These are phyloP conservation scores for Sciurus carolinensis DNA, from an alignment of 2,797 vertebrate genomes.

Conservation along the genomic window DNA sequence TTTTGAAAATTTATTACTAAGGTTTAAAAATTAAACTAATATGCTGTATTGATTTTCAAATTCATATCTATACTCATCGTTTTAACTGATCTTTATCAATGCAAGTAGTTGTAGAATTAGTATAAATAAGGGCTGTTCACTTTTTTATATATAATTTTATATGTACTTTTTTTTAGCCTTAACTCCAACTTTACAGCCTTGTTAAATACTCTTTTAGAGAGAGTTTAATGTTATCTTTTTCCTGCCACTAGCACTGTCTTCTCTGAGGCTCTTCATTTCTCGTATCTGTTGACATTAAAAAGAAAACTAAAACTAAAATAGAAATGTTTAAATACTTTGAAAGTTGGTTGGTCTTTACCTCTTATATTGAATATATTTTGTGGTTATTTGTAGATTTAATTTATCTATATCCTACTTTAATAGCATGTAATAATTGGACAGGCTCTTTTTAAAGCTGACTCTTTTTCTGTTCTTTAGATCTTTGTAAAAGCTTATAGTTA, in stretches of 20 bases:
- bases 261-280: conserved; percentile 12
- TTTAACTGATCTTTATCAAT: not conserved
- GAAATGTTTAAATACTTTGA: conserved; percentile 41
- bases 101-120: conserved; percentile 30
- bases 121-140: not conserved
- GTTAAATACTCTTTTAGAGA: conserved; percentile 24
- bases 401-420: not conserved
- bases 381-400: not conserved
- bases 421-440: not conserved
- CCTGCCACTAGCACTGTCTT: not conserved
- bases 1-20: conserved; percentile 49
- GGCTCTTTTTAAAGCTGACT: conserved; percentile 15
- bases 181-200: not conserved
- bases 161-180: not conserved
- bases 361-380: conserved; percentile 43
- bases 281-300: conserved; percentile 28
- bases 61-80: not conserved
- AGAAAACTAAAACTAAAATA: conserved; percentile 40
- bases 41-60: not conserved
- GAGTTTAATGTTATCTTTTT: not conserved
- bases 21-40: conserved; percentile 37
- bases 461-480: not conserved
- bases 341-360: conserved; percentile 21
- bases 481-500: conserved; percentile 59
- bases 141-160: not conserved